Conservation (phyloP, 2,113 vertebrate species). For the Vombatus ursinus region DNA sequence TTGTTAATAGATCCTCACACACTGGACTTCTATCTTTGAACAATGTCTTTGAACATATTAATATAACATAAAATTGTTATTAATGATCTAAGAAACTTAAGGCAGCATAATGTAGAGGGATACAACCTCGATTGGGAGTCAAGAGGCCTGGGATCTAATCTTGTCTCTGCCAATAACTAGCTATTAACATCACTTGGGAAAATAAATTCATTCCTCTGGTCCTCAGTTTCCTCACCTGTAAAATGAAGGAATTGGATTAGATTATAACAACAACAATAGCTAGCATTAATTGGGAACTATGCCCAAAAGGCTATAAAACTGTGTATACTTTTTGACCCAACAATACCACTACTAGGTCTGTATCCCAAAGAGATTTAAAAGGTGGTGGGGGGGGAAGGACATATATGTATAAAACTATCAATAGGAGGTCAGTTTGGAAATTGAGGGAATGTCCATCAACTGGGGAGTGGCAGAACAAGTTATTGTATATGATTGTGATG, state of each 20-base stretch:
- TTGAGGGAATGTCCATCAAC: background rate
- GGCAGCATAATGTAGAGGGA: background rate
- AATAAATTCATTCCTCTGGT: background rate
- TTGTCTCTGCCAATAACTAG: background rate
- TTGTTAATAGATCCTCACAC: no score
- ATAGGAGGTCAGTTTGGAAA: background rate
- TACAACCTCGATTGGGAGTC: background rate
- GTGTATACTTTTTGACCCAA: background rate
- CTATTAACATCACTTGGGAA: background rate
- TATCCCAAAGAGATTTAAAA: background rate
- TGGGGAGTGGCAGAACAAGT: background rate
- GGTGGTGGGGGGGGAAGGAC: background rate
- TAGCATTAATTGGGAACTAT: background rate
- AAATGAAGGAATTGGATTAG: no score
- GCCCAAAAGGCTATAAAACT: background rate
- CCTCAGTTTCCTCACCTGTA: background rate
- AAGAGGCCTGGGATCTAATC: background rate
- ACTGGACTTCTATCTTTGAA: no score
- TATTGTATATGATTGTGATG: background rate
- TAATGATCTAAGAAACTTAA: background rate
- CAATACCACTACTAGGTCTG: background rate
- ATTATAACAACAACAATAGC: background rate
- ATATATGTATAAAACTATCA: background rate
- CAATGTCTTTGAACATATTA: no score
- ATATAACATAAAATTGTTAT: background rate